phyloP scores from a whole-genome alignment of 2,888 invertebrate genomes.

The Xanthia icteritia region DNA sequence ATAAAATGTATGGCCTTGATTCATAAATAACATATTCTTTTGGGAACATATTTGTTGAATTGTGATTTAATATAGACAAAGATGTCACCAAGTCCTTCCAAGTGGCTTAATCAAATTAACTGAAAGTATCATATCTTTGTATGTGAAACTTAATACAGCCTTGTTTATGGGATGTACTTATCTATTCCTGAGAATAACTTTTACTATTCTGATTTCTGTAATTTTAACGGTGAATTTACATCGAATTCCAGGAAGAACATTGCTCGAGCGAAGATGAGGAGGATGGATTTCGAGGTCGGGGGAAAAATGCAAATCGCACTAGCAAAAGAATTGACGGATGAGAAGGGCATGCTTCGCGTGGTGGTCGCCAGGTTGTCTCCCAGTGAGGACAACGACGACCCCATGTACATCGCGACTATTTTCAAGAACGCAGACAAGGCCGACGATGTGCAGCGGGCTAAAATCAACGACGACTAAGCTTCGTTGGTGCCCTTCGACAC shows the following conservation, averaged over 20 bases:
- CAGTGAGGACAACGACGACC: not conserved
- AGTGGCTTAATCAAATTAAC: not conserved
- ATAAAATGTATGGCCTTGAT: not conserved
- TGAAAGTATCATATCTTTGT: not conserved
- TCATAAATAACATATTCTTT: not conserved
- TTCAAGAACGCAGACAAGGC: not conserved
- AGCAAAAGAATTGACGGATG: conserved; percentile 22
- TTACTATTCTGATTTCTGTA: not conserved
- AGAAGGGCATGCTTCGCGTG: not conserved
- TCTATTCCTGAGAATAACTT: not conserved
- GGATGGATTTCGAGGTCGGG: not conserved
- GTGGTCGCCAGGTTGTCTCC: not conserved
- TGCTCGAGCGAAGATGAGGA: not conserved
- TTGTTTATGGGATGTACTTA: not conserved
- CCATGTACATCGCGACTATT: not conserved
- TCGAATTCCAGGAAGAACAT: conserved; percentile 19
- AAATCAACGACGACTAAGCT: not conserved
- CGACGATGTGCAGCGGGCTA: not conserved
- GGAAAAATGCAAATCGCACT: conserved; percentile 3
- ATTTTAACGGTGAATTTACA: not conserved
- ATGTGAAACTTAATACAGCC: not conserved
- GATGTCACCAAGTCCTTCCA: not conserved
- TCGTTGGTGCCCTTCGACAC: not conserved
- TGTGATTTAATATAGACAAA: not conserved
- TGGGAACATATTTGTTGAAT: no score